Conservation (phyloP, 1,140 invertebrate genomes). For the Camponotus pennsylvanicus region DNA sequence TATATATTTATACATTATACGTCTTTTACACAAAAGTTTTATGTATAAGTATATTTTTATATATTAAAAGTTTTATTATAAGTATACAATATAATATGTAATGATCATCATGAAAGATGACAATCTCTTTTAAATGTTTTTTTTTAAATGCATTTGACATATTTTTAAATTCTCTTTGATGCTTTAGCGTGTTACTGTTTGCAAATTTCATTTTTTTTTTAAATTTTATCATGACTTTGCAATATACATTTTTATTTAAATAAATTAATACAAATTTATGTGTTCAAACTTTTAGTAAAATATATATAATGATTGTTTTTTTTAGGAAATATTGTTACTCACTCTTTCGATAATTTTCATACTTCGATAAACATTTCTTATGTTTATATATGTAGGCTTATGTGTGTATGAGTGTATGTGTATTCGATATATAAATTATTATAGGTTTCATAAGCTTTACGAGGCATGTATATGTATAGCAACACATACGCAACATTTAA, state of each 20-base stretch:
- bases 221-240: not conserved
- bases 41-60: not conserved
- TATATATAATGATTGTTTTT: not conserved
- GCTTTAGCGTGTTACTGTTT: not conserved
- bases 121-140: not conserved
- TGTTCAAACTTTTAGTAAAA: not conserved
- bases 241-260: not conserved
- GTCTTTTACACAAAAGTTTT: conserved; percentile 10
- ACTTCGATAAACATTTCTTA: not conserved
- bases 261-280: conserved; percentile 7
- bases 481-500: not conserved
- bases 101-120: not conserved
- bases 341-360: not conserved
- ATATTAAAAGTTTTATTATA: not conserved
- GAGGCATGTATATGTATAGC: not conserved
- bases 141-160: not conserved
- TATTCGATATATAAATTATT: not conserved
- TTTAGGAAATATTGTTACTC: not conserved
- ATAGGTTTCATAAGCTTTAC: not conserved
- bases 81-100: not conserved
- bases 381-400: not conserved
- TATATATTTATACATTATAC: not conserved
- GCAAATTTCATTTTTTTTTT: not conserved
- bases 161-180: not conserved
- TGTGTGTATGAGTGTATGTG: no score